Evolutionary conservation across 2,113 vertebrate species (phyloP).

Genomic region (Neodontobutis hainanensis): DNA sequence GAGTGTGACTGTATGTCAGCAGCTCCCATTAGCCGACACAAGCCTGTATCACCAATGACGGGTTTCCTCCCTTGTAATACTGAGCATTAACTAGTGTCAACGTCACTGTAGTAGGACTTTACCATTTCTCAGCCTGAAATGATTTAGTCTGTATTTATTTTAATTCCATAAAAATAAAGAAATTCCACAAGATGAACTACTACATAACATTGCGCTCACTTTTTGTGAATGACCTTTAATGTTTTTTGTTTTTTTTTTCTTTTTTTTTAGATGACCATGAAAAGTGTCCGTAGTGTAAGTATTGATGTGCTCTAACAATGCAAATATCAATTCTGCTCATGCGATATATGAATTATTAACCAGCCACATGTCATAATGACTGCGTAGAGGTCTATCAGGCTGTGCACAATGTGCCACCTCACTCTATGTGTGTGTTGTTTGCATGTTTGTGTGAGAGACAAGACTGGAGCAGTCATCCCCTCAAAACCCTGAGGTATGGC

Average conservation of each 20-base stretch:
- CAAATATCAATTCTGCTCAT: constrained; percentile 7
- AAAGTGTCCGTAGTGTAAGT: not conserved
- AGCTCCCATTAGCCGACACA: constrained; percentile 8
- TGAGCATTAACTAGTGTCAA: constrained; percentile 37
- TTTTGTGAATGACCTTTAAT: not conserved
- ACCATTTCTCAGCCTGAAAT: constrained; percentile 19
- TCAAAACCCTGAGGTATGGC: constrained; percentile 35
- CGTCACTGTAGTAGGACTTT: constrained; percentile 38
- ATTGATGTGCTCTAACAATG: not conserved
- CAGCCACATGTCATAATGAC: constrained; percentile 28
- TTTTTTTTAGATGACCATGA: too few relatives aligned
- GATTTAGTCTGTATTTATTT: constrained; percentile 27
- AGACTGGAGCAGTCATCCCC: constrained; percentile 23
- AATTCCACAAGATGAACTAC: too few relatives aligned
- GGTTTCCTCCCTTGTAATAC: constrained; percentile 18
- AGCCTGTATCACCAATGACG: constrained; percentile 11
- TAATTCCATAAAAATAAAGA: constrained; percentile 30
- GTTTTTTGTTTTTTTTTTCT: too few relatives aligned
- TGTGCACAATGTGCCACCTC: constrained; percentile 19
- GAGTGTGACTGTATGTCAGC: constrained; percentile 18
- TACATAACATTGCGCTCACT: not conserved
- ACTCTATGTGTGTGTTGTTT: constrained; percentile 4
- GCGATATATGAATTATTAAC: constrained; percentile 59
- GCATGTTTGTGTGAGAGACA: constrained; percentile 15
- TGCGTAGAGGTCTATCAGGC: constrained; percentile 40